Percentiles rank a stretch among this genome's conserved stretches.
These are phyloP conservation scores for Ovis canadensis DNA, from an alignment of 2,113 vertebrate genomes.

Conservation along the genomic window DNA sequence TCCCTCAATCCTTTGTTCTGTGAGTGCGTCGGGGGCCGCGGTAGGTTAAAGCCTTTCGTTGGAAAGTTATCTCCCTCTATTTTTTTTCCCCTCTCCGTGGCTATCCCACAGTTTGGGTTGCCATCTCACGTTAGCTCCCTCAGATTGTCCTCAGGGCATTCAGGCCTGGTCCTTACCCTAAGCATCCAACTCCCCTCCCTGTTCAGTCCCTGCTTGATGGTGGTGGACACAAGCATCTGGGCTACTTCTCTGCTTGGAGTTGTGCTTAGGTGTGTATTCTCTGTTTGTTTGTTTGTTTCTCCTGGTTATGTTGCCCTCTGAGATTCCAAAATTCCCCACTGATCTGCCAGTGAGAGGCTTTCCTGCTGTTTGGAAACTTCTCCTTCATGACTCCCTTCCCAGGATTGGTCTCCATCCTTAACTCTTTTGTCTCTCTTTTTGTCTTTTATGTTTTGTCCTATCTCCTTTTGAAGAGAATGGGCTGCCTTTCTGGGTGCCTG, in stretches of 20 bases:
- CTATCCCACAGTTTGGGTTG: background rate
- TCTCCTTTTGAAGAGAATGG: background rate
- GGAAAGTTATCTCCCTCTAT: background rate
- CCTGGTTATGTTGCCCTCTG: background rate
- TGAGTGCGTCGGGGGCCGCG: rapidly evolving
- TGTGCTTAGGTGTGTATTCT: background rate
- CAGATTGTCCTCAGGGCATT: background rate
- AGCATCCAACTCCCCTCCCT: background rate
- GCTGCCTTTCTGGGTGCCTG: background rate
- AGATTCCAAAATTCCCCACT: background rate
- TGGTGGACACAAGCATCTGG: background rate
- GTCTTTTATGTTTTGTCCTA: background rate
- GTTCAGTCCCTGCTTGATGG: background rate
- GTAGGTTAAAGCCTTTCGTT: background rate
- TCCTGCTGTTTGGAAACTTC: background rate
- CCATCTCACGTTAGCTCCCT: background rate
- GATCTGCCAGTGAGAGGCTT: background rate
- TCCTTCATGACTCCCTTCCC: background rate
- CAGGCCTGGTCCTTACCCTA: background rate
- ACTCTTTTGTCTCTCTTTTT: background rate
- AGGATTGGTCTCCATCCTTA: background rate
- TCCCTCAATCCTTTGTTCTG: background rate
- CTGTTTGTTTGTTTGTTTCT: background rate
- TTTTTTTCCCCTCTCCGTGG: background rate
- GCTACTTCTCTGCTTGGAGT: background rate